phyloP scores from a whole-genome alignment of 2,888 invertebrate genomes.

The Hydraecia micacea region DNA sequence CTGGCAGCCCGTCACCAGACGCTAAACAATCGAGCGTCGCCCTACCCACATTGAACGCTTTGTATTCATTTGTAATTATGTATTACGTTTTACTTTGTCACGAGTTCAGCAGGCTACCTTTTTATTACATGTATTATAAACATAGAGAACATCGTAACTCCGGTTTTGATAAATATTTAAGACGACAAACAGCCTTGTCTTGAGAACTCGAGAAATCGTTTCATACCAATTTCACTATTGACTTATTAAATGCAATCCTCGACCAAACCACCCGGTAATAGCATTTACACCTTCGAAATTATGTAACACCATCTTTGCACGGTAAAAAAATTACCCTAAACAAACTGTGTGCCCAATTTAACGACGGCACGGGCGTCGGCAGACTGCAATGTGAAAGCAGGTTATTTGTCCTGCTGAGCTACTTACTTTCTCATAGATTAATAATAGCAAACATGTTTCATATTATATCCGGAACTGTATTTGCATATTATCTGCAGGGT shows the following conservation, averaged over 20 bases:
- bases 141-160: background rate
- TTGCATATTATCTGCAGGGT: constrained; percentile 6
- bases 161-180: background rate
- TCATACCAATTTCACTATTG: background rate
- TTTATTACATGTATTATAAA: background rate
- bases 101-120: constrained; percentile 51
- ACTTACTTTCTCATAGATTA: background rate
- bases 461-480: constrained; percentile 1
- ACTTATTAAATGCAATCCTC: background rate
- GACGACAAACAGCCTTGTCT: background rate
- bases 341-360: constrained; percentile 3
- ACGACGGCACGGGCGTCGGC: background rate
- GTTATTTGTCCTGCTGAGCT: too few species aligned
- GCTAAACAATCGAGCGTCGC: constrained; percentile 69
- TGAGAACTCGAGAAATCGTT: background rate
- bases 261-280: background rate
- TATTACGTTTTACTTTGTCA: constrained; percentile 46
- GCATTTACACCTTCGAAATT: background rate
- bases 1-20: constrained; percentile 91
- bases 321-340: constrained; percentile 1
- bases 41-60: constrained; percentile 33
- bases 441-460: background rate
- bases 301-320: background rate
- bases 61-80: constrained; percentile 64
- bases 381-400: background rate